Percentiles rank a stretch among this genome's conserved stretches.
These are phyloP conservation scores for Drosophila arawakana DNA, from an alignment of 1,140 invertebrate genomes.

Conservation along the genomic window DNA sequence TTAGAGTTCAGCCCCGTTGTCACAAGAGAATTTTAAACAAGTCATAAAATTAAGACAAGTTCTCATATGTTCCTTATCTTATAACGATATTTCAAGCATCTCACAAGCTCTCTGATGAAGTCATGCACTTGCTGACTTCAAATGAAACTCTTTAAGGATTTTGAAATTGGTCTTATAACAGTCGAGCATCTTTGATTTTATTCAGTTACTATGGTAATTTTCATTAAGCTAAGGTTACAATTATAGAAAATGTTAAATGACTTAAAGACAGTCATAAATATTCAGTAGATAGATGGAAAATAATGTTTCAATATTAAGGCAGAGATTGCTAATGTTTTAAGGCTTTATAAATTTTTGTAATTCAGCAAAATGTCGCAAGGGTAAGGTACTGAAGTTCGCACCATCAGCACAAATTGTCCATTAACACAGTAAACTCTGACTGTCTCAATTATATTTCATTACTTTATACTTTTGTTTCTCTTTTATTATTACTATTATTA, in stretches of 20 bases:
- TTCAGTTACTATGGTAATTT: background rate
- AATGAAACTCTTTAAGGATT: too few relatives aligned
- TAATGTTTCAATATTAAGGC: background rate
- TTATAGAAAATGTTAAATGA: background rate
- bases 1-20: too few relatives aligned
- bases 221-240: background rate
- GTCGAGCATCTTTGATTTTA: background rate
- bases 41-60: too few relatives aligned
- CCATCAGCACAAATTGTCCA: slow-evolving; percentile 67
- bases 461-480: background rate
- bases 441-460: slow-evolving; percentile 37
- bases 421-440: slow-evolving; percentile 77
- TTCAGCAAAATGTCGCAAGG: slow-evolving; percentile 43
- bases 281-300: background rate
- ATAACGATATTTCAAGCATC: too few relatives aligned
- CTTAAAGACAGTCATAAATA: background rate
- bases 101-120: too few relatives aligned
- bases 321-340: background rate
- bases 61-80: too few relatives aligned
- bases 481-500: too few relatives aligned
- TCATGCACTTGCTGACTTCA: too few relatives aligned
- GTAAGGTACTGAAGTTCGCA: slow-evolving; percentile 62
- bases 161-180: too few relatives aligned
- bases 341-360: background rate
- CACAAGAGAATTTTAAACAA: too few relatives aligned